These are phyloP conservation scores for Plestiodon gilberti DNA, from an alignment of 2,113 vertebrate species.

Conservation along the genomic window DNA sequence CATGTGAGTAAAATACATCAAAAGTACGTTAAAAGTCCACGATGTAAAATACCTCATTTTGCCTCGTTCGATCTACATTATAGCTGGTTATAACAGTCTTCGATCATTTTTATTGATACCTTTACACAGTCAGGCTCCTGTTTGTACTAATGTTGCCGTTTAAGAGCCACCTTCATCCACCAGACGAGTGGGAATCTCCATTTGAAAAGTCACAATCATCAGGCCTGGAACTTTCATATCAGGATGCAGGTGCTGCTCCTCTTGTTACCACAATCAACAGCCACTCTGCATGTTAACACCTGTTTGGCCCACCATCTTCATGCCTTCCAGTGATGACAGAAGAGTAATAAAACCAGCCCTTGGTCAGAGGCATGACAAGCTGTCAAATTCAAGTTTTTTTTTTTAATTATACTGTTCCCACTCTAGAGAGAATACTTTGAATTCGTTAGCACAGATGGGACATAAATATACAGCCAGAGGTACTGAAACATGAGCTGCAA, in stretches of 20 bases:
- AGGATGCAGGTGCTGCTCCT: neutral
- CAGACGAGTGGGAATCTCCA: neutral
- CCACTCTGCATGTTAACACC: neutral
- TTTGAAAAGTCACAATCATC: neutral
- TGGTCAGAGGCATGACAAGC: neutral
- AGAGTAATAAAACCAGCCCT: neutral
- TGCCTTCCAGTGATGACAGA: neutral
- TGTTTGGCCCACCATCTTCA: neutral
- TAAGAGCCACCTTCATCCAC: neutral
- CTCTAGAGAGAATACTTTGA: neutral
- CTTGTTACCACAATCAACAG: neutral
- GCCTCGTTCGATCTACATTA: too few relatives aligned
- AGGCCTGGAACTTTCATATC: constrained; percentile 1
- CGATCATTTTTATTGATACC: too few relatives aligned
- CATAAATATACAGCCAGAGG: neutral
- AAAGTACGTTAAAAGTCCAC: too few relatives aligned
- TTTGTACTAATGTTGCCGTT: neutral
- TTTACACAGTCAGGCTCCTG: neutral
- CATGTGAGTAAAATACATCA: too few relatives aligned
- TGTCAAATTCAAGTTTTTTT: neutral
- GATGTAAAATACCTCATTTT: too few relatives aligned
- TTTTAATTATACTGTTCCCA: neutral
- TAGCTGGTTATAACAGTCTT: too few relatives aligned
- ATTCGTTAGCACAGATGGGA: neutral
- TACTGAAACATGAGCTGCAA: neutral